Conservation (phyloP, 2,113 vertebrate species). For the Tachuris rubrigastra region DNA sequence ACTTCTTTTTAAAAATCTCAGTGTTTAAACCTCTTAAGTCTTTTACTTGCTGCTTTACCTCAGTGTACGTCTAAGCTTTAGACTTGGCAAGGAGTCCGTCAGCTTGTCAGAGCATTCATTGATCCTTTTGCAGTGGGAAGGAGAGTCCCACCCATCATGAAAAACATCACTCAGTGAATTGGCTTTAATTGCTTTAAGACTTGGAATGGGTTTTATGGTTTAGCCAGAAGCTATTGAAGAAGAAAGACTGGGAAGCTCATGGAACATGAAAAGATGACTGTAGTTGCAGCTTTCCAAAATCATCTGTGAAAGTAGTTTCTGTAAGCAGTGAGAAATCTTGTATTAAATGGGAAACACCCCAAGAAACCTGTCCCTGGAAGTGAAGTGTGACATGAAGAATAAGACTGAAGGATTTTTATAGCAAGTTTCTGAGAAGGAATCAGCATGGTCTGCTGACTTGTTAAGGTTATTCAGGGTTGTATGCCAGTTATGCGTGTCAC, state of each 20-base stretch:
- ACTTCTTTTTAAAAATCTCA: neutral
- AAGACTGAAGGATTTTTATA: neutral
- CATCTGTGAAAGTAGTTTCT: neutral
- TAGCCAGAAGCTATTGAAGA: neutral
- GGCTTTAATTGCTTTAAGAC: slow-evolving; percentile 11
- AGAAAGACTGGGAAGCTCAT: neutral
- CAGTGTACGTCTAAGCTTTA: neutral
- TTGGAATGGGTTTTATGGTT: neutral
- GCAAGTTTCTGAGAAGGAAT: neutral
- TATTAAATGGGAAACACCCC: neutral
- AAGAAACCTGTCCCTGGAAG: neutral
- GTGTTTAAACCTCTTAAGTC: neutral
- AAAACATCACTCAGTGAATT: neutral
- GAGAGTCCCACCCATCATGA: neutral
- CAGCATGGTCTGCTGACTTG: neutral
- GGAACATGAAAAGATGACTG: neutral
- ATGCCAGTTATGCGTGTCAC: accelerated
- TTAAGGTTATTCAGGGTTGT: neutral
- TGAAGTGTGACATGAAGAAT: neutral
- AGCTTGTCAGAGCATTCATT: neutral
- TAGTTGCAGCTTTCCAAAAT: neutral
- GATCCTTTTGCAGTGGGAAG: slow-evolving; percentile 1
- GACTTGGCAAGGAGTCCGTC: neutral
- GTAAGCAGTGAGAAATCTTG: neutral
- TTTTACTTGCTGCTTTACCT: neutral